These are phyloP conservation scores for Hipparchia semele DNA, from an alignment of 2,888 invertebrate species.

Conservation along the genomic window DNA sequence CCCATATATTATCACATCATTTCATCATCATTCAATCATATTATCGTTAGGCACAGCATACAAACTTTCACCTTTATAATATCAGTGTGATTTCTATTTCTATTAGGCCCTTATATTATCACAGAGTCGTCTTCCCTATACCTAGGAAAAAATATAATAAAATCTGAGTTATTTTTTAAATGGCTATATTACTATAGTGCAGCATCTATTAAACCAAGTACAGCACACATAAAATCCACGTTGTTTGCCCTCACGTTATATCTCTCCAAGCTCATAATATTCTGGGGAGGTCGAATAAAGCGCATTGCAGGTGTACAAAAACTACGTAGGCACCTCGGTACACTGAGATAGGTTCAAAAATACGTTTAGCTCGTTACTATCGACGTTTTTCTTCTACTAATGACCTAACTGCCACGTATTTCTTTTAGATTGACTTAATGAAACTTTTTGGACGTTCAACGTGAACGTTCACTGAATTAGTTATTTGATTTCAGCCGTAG, in stretches of 20 bases:
- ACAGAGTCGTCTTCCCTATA: too few species aligned
- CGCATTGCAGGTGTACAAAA: slow-evolving; percentile 42
- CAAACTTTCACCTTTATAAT: too few species aligned
- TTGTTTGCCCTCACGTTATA: slow-evolving; percentile 32
- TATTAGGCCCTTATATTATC: too few species aligned
- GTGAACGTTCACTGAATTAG: slow-evolving; percentile 2
- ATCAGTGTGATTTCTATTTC: too few species aligned
- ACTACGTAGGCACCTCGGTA: slow-evolving; percentile 21
- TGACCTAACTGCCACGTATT: slow-evolving; percentile 16
- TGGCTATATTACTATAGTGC: slow-evolving; percentile 1
- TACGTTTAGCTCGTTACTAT: slow-evolving; percentile 17
- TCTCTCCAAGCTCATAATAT: slow-evolving; percentile 38
- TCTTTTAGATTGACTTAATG: slow-evolving; percentile 12
- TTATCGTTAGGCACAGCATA: too few species aligned
- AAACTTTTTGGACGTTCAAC: slow-evolving; percentile 12
- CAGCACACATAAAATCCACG: slow-evolving; percentile 7
- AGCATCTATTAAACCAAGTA: slow-evolving; percentile 19
- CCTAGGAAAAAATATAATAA: background rate
- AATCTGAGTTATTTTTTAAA: background rate
- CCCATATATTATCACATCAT: too few species aligned
- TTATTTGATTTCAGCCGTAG: background rate
- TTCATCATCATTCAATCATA: too few species aligned
- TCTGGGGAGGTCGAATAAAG: slow-evolving; percentile 41
- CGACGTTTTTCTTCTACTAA: slow-evolving; percentile 16
- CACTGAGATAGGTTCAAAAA: slow-evolving; percentile 8